A percentile compares a stretch with the other conserved stretches of the same genome.
These are phyloP conservation scores for Opisthograptis luteolata DNA, from an alignment of 2,888 invertebrate genomes.

Conservation along the genomic window DNA sequence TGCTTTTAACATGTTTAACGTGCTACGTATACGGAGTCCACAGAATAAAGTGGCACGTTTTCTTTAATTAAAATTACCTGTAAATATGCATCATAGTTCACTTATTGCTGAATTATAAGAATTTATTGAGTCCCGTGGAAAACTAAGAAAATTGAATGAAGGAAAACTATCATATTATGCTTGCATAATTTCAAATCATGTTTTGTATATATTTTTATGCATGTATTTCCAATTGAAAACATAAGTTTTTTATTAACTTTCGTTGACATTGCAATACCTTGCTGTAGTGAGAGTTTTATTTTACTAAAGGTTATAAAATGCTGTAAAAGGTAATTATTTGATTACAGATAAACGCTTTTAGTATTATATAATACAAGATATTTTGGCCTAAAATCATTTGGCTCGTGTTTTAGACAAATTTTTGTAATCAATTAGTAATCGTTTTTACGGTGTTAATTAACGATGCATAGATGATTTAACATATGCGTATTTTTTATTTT, in stretches of 20 bases:
- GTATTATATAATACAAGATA: conserved; percentile 25
- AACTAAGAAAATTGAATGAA: too few species aligned
- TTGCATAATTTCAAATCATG: conserved; percentile 17
- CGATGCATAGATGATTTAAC: not conserved
- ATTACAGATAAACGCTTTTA: conserved; percentile 32
- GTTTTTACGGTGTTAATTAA: not conserved
- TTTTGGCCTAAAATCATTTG: not conserved
- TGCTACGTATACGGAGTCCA: too few species aligned
- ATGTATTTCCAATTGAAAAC: conserved; percentile 8
- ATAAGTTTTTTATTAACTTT: conserved; percentile 25
- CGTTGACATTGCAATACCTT: conserved; percentile 25
- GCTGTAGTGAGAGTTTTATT: conserved; percentile 27
- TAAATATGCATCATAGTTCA: conserved; percentile 16
- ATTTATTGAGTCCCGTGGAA: conserved; percentile 1
- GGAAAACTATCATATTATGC: conserved; percentile 4
- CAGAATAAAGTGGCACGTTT: too few species aligned
- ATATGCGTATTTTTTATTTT: conserved; percentile 1
- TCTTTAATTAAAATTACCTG: conserved; percentile 1
- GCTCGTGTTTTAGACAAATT: not conserved
- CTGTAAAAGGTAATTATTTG: conserved; percentile 30
- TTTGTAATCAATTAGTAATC: not conserved
- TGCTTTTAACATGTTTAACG: too few species aligned
- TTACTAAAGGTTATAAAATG: conserved; percentile 24
- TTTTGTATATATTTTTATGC: conserved; percentile 9
- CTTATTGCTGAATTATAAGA: conserved; percentile 7